Evolutionary conservation across 2,888 invertebrate genomes (phyloP), one percentile per base, ranked within the genome.

Genomic region (Sacculina carcini): DNA sequence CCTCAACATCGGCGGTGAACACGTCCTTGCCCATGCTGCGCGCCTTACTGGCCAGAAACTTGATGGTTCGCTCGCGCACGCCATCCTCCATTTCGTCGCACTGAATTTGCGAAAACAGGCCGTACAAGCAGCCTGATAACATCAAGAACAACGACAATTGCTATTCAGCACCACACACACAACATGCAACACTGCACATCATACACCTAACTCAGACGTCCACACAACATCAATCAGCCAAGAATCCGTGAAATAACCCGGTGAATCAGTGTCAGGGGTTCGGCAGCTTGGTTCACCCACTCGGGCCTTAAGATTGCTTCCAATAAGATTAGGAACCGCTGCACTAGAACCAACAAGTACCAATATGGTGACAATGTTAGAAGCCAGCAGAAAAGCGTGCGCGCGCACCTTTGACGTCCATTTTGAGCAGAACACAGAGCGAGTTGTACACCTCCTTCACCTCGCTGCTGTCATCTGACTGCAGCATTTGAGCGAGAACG

Each of bases 401-500:
- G 10, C 40, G 49, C 53, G 40, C 53, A 63, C 74, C 75, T 64
- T 76, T 73, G 1, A 79, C 74, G 62, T 81, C 78, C 60, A 72
- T 73, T 62, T 78, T 79, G 58, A 85, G 71, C 31, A 87, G 72
- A 29, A 80, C 74, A 58, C 81, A 70, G 50, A 94, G 69, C 1
- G 87, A 82, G 60, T 77, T 79, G 55, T 82, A 79, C 29, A 90
- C 84, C 56, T 84, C 75, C 63, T 76, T 78, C 56, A 86, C 71
- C 67, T 94, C 94, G 24, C 77, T 72, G 26, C 75, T 66, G 66
- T 90, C 89, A 57, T 86, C 83, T 23, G 85, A 76, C 63, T 85
- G 83, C 53, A 94, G 68, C 40, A 96, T 69, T 63, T 96, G 94
- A 5, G 85, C 80, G 54, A 94, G 70, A 55, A 92, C 85, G 64